Evolutionary conservation across 2,888 invertebrate species (phyloP).

Genomic region (Lacanobia oleracea): DNA sequence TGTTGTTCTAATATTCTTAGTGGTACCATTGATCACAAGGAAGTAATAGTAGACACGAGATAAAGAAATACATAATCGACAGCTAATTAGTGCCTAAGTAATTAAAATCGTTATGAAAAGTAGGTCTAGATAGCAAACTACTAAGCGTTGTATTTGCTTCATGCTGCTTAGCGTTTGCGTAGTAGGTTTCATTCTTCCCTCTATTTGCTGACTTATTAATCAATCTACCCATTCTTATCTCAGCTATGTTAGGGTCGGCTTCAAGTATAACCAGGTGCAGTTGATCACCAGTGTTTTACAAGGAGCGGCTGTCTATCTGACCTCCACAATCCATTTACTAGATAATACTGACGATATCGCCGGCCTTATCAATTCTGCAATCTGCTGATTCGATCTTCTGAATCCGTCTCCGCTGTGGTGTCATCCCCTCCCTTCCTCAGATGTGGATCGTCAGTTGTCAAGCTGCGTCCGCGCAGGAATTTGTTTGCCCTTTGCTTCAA

Average conservation of each 20-base stretch:
- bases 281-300: neutral
- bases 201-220: too few species aligned
- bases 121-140: too few species aligned
- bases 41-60: too few species aligned
- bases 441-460: conserved; percentile 73
- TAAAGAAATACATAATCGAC: too few species aligned
- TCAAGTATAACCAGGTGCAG: neutral
- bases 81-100: too few species aligned
- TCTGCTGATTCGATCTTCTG: conserved; percentile 25
- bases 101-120: too few species aligned
- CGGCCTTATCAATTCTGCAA: neutral
- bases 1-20: neutral
- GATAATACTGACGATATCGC: neutral
- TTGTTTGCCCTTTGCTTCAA: conserved; percentile 77
- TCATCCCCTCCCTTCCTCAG: conserved; percentile 64
- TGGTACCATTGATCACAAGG: too few species aligned
- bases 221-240: too few species aligned
- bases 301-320: neutral
- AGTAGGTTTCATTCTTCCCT: too few species aligned
- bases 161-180: neutral
- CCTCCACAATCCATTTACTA: neutral
- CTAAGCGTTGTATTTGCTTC: neutral
- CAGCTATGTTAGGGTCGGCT: neutral
- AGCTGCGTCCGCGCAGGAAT: conserved; percentile 77
- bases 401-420: neutral